Evolutionary conservation across 2,113 vertebrate genomes (phyloP).

Genomic region (Empidonax alnorum): DNA sequence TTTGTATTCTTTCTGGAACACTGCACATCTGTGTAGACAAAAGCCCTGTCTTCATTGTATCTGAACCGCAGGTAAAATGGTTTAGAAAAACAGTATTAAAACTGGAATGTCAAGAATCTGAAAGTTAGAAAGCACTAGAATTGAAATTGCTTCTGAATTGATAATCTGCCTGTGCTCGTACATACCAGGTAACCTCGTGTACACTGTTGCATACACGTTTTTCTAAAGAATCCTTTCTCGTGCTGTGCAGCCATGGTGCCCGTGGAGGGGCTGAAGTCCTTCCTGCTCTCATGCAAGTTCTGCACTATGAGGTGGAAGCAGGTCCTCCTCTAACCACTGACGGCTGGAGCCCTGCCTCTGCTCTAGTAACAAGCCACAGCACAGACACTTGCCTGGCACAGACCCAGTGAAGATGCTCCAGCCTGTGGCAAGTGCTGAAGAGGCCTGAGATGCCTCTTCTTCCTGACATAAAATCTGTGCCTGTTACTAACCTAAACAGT

Average conservation of each 20-base stretch:
- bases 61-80: neutral
- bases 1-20: neutral
- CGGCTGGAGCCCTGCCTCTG: neutral
- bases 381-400: neutral
- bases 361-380: neutral
- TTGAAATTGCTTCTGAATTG: neutral
- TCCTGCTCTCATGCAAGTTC: neutral
- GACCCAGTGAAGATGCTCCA: neutral
- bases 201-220: neutral
- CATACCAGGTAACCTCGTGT: accelerated
- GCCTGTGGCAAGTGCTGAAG: neutral
- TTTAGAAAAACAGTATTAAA: neutral
- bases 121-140: neutral
- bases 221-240: neutral
- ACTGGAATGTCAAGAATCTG: neutral
- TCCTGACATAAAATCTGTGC: neutral
- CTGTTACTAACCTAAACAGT: neutral
- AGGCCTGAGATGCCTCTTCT: accelerated
- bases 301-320: neutral
- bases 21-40: neutral
- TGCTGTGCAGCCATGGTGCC: neutral
- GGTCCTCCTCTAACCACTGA: neutral
- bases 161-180: accelerated
- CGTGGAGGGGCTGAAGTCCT: neutral
- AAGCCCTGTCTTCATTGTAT: neutral